Evolutionary conservation across 2,888 invertebrate species (phyloP).

Genomic region (Drosophila fungiperda): DNA sequence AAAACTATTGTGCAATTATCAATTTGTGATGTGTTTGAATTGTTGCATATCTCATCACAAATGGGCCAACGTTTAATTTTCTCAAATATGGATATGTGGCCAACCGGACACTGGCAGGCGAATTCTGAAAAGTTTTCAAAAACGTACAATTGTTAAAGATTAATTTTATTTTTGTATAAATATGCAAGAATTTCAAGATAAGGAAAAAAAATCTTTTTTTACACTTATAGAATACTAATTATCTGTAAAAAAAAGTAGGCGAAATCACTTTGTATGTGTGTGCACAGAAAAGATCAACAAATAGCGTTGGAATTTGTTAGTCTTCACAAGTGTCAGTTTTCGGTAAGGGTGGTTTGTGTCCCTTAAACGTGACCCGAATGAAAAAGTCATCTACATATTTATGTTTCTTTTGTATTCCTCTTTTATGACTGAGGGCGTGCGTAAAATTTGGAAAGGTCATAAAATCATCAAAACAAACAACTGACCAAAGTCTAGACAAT

Average conservation of each 20-base stretch:
- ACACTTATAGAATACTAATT: not conserved
- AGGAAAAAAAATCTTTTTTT: not conserved
- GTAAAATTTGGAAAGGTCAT: not conserved
- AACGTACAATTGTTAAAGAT: not conserved
- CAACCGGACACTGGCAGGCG: constrained; percentile 85
- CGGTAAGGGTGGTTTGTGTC: not conserved
- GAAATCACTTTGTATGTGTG: not conserved
- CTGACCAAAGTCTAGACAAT: not conserved
- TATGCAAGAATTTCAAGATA: not conserved
- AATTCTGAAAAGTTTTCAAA: constrained; percentile 80
- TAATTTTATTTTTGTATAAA: not conserved
- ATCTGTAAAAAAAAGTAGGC: not conserved
- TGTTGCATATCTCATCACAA: constrained; percentile 72
- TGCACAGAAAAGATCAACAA: not conserved
- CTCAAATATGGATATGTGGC: constrained; percentile 73
- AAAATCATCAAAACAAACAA: not conserved
- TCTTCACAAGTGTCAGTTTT: not conserved
- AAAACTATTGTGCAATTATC: constrained; percentile 41
- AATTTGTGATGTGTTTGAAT: constrained; percentile 21
- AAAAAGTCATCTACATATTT: not conserved
- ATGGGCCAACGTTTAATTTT: constrained; percentile 70
- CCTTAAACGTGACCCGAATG: not conserved
- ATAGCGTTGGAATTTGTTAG: not conserved
- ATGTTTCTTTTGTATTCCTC: not conserved
- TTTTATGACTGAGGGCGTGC: not conserved